These are phyloP conservation scores for Gymnosoma rotundatum DNA, from an alignment of 2,888 invertebrate genomes.

Conservation along the genomic window DNA sequence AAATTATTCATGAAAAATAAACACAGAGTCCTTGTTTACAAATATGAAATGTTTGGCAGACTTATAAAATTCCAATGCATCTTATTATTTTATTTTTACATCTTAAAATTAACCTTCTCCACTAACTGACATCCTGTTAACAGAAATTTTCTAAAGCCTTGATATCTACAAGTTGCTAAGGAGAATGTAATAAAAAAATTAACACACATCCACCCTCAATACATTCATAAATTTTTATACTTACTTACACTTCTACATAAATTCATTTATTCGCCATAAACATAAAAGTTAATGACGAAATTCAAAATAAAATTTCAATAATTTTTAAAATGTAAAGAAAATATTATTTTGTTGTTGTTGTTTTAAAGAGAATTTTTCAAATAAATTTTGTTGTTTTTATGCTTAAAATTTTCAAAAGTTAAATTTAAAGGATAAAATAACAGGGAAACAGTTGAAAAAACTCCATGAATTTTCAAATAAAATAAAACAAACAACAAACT, in stretches of 20 bases:
- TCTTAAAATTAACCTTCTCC: constrained; percentile 17
- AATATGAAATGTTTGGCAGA: not conserved
- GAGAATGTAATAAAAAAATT: constrained; percentile 52
- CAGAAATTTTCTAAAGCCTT: constrained; percentile 81
- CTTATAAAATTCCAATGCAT: not conserved
- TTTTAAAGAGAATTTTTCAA: constrained; percentile 26
- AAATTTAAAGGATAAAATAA: constrained; percentile 80
- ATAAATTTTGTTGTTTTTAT: constrained; percentile 52
- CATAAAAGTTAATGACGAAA: no score
- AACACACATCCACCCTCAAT: no score
- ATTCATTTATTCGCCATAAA: not conserved
- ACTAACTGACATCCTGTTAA: constrained; percentile 77
- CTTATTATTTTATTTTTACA: not conserved
- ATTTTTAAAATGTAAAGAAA: not conserved
- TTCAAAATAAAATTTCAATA: not conserved
- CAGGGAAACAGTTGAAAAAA: constrained; percentile 76
- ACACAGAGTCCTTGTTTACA: no score
- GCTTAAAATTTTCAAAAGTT: constrained; percentile 74
- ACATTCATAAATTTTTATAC: not conserved
- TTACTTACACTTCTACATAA: not conserved
- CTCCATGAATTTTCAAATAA: constrained; percentile 18
- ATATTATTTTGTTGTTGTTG: constrained; percentile 20
- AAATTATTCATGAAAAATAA: no score
- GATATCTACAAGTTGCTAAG: constrained; percentile 77
- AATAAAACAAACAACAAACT: constrained; percentile 9